These are phyloP conservation scores for Leptopilina clavipes DNA, from an alignment of 1,140 invertebrate genomes.

Conservation along the genomic window DNA sequence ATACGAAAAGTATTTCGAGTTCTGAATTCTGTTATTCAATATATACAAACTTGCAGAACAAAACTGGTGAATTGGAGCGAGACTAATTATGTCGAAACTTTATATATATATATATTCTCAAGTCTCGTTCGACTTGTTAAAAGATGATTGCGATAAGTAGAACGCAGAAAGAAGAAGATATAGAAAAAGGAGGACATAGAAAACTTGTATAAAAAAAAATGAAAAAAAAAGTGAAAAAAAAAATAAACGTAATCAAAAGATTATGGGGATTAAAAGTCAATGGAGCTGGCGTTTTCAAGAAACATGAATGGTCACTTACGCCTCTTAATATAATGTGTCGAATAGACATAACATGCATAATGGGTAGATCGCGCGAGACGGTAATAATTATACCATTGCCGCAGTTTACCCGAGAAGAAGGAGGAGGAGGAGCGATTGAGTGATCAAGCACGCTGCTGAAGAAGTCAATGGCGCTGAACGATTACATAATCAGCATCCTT, in stretches of 20 bases:
- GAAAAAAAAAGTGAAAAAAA: too few relatives aligned
- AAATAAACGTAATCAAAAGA: background rate
- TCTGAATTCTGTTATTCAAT: background rate
- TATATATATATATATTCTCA: background rate
- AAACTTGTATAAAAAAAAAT: too few relatives aligned
- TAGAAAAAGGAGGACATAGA: too few relatives aligned
- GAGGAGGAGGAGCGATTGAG: conserved; percentile 56
- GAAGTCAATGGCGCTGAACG: conserved; percentile 15
- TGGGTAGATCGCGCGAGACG: conserved; percentile 46
- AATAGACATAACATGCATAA: conserved; percentile 33
- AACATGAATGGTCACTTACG: background rate
- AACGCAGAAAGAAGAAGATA: background rate
- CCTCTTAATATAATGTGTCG: background rate
- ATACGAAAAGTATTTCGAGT: background rate
- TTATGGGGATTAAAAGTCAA: background rate
- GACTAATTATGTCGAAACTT: background rate
- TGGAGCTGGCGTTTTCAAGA: background rate
- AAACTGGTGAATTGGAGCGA: background rate
- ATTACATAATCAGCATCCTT: background rate
- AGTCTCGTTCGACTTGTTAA: background rate
- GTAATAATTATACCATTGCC: conserved; percentile 60
- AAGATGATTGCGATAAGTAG: background rate
- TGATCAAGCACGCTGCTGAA: conserved; percentile 52
- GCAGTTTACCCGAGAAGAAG: conserved; percentile 46
- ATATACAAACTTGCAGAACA: background rate